Percentiles rank a stretch among this genome's conserved stretches.
These are phyloP conservation scores for Dicrurus megarhynchus DNA, from an alignment of 2,113 vertebrate species.

Conservation along the genomic window DNA sequence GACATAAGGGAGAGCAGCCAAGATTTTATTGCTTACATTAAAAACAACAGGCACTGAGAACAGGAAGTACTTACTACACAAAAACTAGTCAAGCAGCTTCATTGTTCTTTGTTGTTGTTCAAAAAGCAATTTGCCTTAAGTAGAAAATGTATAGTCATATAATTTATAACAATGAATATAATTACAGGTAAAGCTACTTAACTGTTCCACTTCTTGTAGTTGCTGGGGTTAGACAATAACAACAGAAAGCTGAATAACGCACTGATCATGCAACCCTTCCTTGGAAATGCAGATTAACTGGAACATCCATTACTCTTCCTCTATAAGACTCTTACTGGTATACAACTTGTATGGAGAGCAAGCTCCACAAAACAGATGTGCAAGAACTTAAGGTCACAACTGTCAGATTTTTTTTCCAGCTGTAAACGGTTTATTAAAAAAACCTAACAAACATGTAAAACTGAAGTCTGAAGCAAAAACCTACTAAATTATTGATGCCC, in stretches of 20 bases:
- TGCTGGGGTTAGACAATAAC: not conserved
- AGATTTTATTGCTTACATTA: slow-evolving; percentile 17
- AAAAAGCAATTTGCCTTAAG: not conserved
- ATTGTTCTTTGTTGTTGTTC: not conserved
- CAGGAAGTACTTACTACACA: not conserved
- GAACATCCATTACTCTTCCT: not conserved
- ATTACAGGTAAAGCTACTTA: not conserved
- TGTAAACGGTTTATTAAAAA: not conserved
- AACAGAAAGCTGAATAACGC: not conserved
- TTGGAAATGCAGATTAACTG: not conserved
- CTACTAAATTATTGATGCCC: not conserved
- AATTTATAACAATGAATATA: not conserved
- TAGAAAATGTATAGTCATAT: not conserved
- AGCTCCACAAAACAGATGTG: not conserved
- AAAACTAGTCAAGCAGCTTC: not conserved
- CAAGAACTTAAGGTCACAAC: not conserved
- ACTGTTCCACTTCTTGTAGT: not conserved
- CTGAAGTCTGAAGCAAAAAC: not conserved
- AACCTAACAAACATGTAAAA: not conserved
- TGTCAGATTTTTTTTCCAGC: not conserved
- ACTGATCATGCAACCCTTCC: not conserved
- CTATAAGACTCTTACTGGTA: not conserved
- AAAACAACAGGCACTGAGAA: not conserved
- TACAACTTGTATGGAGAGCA: not conserved
- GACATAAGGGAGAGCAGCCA: not conserved